A percentile compares a stretch with the other conserved stretches of the same genome.
phyloP scores from a whole-genome alignment of 2,797 vertebrate genomes.

The Mormyrops boulengeri region DNA sequence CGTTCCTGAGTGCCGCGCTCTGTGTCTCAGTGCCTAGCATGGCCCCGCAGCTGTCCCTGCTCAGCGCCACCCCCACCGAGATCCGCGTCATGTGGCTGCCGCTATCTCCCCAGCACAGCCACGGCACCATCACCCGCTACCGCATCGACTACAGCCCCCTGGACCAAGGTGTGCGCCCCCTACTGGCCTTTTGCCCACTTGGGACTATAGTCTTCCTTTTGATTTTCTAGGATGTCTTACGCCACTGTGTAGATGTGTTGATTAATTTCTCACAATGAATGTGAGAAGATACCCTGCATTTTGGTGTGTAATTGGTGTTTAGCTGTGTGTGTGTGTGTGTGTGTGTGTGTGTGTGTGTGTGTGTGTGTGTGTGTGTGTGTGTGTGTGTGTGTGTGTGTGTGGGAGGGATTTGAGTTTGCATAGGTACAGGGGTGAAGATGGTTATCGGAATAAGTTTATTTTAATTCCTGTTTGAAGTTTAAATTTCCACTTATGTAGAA shows the following conservation, averaged over 20 bases:
- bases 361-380: slow-evolving; percentile 20
- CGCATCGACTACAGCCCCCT: slow-evolving; percentile 80
- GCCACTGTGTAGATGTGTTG: background rate
- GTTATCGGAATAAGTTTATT: background rate
- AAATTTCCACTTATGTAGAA: background rate
- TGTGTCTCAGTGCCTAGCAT: background rate
- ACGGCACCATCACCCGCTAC: slow-evolving; percentile 81
- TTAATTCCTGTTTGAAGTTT: background rate
- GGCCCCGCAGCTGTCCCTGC: slow-evolving; percentile 81
- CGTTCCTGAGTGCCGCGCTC: slow-evolving; percentile 71
- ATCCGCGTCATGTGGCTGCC: slow-evolving; percentile 86
- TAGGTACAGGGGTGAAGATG: background rate
- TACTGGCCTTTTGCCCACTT: background rate
- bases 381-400: background rate
- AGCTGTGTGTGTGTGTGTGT: slow-evolving; percentile 6
- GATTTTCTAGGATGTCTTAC: background rate
- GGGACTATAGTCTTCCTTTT: background rate
- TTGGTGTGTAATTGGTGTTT: background rate
- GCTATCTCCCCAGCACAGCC: slow-evolving; percentile 73
- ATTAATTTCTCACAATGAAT: background rate
- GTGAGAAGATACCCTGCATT: background rate
- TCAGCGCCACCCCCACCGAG: slow-evolving; percentile 78
- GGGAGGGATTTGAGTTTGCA: background rate
- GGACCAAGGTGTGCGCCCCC: slow-evolving; percentile 71
- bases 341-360: slow-evolving; percentile 9